These are phyloP conservation scores for Dendrocincla tyrannina DNA, from an alignment of 2,797 vertebrate species.

Conservation along the genomic window DNA sequence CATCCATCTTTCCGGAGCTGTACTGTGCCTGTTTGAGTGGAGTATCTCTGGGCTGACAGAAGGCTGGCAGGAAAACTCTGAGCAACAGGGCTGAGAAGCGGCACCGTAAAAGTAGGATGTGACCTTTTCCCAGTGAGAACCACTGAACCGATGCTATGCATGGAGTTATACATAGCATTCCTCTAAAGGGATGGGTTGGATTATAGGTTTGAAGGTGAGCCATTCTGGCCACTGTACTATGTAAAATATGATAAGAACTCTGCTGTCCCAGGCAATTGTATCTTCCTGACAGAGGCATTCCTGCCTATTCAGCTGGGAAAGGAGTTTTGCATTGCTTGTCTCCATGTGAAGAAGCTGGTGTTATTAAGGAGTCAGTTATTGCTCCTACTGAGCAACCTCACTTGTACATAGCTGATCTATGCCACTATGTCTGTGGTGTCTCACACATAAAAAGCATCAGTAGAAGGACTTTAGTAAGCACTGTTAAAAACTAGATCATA, in stretches of 20 bases:
- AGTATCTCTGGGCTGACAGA: neutral
- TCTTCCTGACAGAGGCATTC: neutral
- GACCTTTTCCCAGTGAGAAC: neutral
- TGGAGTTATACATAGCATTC: neutral
- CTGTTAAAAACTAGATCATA: neutral
- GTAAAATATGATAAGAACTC: neutral
- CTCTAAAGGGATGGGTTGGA: neutral
- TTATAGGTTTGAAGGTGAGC: neutral
- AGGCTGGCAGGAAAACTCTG: neutral
- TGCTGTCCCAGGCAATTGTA: neutral
- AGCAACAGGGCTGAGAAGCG: neutral
- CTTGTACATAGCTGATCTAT: neutral
- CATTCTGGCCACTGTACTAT: neutral
- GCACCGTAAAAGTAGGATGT: accelerated
- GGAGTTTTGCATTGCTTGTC: neutral
- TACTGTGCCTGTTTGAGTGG: neutral
- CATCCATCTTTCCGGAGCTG: neutral
- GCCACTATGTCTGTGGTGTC: neutral
- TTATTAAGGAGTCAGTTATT: neutral
- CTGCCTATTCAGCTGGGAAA: neutral
- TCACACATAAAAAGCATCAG: neutral
- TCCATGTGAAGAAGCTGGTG: neutral
- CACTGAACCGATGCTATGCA: neutral
- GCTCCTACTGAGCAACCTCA: neutral
- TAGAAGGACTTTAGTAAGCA: neutral